Base-by-base conservation (phyloP, 92 coral and sea anemone species). In the Desmophyllum pertusum region DNA sequence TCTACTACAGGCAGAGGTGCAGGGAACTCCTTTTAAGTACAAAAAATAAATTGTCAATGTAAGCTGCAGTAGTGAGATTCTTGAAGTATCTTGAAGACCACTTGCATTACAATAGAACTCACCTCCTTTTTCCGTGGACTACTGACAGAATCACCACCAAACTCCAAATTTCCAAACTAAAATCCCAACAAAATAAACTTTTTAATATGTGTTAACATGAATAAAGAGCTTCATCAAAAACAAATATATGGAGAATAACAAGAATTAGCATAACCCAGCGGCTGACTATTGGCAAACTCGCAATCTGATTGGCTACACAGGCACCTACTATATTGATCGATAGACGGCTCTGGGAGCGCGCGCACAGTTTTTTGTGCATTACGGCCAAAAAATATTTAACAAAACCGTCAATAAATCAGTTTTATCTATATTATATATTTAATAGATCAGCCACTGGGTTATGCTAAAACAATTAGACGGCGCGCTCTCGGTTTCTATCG, bases 131-230 rank as follows among this genome's bases (percentile, higher is more conserved):
- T 88, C 70, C 84, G 79, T 30, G 89, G 88, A 51, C 93, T 89
- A 48, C 93, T 84, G 46, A 83, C 89, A 27, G 94, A 88, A 77
- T 95, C 98, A 66, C 97, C 98, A 63, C 94, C 94, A 89, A 96
- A 96, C 83, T 96, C 98, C 75, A 96, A 93, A 86, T 96, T 94
- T 84, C 98, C 98, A 90, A 96, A 94, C 98, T 93, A 52, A 74
- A 75, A 29, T 18, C 19, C 65, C 10, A 14, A 45, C 42, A 59
- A 48, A 33, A 61, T 29, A 64, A 52, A 43, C 11, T 11, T 65
- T 50, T 65, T 3, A 65, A 18, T 64, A 30, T 10, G n/a, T 64
- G 8, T 64, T 64, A 1, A 3, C 21, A 62, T 64, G 5, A 64
- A 29, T 35, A 1, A 6, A 65, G 3, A 31, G 18, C 11, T 10